Evolutionary conservation across 2,113 vertebrate species (phyloP).

Genomic region (Cebidichthys violaceus): DNA sequence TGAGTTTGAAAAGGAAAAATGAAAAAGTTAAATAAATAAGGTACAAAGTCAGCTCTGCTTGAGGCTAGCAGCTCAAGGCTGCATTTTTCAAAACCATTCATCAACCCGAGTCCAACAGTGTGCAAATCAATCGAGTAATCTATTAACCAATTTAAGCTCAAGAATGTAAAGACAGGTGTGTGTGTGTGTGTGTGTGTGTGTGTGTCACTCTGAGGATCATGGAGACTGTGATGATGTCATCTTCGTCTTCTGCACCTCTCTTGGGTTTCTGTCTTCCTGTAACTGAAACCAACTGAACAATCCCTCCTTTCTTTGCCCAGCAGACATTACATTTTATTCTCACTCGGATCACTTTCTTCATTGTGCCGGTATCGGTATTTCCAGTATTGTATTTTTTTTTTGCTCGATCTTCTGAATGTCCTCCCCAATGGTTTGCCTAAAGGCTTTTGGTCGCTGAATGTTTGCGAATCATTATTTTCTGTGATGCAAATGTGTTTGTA

Average conservation of each 20-base stretch:
- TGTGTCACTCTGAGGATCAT: background rate
- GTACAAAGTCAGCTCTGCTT: too few relatives aligned
- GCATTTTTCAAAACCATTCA: too few relatives aligned
- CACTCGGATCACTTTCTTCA: background rate
- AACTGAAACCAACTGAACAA: slow-evolving; percentile 20
- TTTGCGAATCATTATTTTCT: slow-evolving; percentile 34
- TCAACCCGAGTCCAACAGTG: too few relatives aligned
- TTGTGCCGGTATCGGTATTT: too few relatives aligned
- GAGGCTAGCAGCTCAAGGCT: too few relatives aligned
- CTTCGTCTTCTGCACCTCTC: background rate
- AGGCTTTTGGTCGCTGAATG: slow-evolving; percentile 19
- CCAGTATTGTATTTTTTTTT: background rate
- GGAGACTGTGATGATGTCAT: slow-evolving; percentile 1
- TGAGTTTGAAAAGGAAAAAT: too few relatives aligned
- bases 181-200: too few relatives aligned
- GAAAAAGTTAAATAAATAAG: too few relatives aligned
- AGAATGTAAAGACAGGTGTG: too few relatives aligned
- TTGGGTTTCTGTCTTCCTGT: slow-evolving; percentile 21
- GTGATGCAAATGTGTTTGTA: slow-evolving; percentile 49
- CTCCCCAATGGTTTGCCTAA: background rate
- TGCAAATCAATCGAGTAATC: too few relatives aligned
- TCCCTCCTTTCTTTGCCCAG: background rate
- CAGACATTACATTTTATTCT: background rate
- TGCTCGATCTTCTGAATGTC: background rate
- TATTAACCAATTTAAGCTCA: too few relatives aligned